A percentile compares a stretch with the other conserved stretches of the same genome.
These are phyloP conservation scores for Macaria notata DNA, from an alignment of 2,888 invertebrate genomes.

Conservation along the genomic window DNA sequence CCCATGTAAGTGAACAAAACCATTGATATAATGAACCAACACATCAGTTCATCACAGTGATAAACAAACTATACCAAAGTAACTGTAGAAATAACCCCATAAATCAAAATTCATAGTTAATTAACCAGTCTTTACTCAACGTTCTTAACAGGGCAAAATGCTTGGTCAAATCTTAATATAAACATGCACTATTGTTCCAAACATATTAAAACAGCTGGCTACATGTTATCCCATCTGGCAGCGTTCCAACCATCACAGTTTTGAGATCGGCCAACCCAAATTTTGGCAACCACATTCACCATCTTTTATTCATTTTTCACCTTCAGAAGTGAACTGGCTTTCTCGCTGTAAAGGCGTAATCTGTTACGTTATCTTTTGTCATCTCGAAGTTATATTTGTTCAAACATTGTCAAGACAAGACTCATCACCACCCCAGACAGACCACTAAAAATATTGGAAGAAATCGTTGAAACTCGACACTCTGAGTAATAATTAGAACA, in stretches of 20 bases:
- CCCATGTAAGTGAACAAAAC: too few species aligned
- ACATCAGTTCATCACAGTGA: too few species aligned
- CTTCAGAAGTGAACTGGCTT: slow-evolving; percentile 59
- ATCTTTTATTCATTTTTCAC: slow-evolving; percentile 66
- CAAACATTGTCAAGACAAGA: slow-evolving; percentile 2
- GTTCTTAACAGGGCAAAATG: neutral
- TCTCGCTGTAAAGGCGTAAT: slow-evolving; percentile 36
- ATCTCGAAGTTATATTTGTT: slow-evolving; percentile 5
- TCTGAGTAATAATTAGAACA: slow-evolving; percentile 45
- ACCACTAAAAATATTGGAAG: neutral
- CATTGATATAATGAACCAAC: too few species aligned
- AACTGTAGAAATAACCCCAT: too few species aligned
- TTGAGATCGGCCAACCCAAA: slow-evolving; percentile 53
- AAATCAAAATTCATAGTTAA: too few species aligned
- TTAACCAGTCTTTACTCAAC: too few species aligned
- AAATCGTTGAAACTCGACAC: slow-evolving; percentile 38
- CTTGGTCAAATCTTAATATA: slow-evolving; percentile 14
- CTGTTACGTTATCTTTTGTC: slow-evolving; percentile 18
- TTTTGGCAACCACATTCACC: slow-evolving; percentile 68
- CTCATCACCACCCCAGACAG: neutral
- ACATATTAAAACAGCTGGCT: slow-evolving; percentile 27
- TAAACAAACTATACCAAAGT: too few species aligned
- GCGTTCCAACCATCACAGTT: slow-evolving; percentile 61
- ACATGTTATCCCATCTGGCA: slow-evolving; percentile 52
- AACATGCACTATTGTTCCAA: slow-evolving; percentile 23